phyloP scores from a whole-genome alignment of 1,140 invertebrate species.

The Eufriesea mexicana region DNA sequence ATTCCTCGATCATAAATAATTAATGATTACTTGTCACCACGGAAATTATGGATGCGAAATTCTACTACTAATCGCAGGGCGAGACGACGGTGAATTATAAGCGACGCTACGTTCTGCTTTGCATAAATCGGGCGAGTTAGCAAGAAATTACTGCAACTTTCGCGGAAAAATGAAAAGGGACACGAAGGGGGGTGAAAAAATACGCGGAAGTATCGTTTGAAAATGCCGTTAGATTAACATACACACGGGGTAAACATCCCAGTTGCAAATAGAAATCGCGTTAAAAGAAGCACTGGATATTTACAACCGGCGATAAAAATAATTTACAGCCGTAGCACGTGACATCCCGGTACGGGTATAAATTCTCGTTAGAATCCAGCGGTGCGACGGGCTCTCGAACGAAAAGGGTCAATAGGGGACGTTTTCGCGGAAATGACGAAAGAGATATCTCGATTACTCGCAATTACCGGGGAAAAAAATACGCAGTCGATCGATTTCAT shows the following conservation, averaged over 20 bases:
- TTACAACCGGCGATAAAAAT: constrained; percentile 51
- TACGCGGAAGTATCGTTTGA: neutral
- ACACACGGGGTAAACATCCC: neutral
- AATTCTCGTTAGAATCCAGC: constrained; percentile 39
- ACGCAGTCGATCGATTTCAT: neutral
- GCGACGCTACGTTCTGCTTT: neutral
- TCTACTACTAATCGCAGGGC: neutral
- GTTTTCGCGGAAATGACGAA: neutral
- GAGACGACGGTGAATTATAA: neutral
- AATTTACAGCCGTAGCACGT: constrained; percentile 45
- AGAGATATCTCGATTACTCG: neutral
- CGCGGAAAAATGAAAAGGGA: neutral
- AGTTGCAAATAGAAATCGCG: constrained; percentile 51
- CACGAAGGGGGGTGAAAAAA: neutral
- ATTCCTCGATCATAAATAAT: constrained; percentile 10
- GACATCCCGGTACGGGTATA: constrained; percentile 52
- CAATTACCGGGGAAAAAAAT: neutral
- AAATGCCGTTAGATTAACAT: neutral
- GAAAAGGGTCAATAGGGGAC: neutral
- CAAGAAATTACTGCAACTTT: neutral
- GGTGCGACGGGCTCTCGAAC: neutral
- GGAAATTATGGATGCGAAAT: neutral
- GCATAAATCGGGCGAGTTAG: neutral
- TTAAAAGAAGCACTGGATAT: constrained; percentile 40
- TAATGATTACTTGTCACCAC: neutral